Conservation (phyloP, 2,113 vertebrate species). For the Colaptes auratus region DNA sequence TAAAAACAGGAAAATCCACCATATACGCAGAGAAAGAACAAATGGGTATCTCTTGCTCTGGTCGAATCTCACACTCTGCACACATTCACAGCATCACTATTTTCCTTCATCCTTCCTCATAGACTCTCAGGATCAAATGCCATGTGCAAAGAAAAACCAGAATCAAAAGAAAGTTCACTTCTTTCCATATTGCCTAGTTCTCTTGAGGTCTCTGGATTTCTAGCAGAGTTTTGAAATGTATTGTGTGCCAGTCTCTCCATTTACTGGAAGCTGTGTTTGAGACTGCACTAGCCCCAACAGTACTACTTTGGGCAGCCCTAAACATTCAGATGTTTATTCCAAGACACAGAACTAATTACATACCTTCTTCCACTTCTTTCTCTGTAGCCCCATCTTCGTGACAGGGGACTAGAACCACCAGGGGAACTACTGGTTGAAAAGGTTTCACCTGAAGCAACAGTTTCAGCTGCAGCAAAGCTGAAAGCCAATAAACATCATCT, state of each 20-base stretch:
- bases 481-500: conserved; percentile 87
- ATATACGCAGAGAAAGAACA: not conserved
- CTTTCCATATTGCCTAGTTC: not conserved
- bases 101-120: not conserved
- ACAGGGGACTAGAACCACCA: conserved; percentile 84
- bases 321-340: not conserved
- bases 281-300: not conserved
- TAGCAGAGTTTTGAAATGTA: not conserved
- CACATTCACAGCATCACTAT: no score
- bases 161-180: not conserved
- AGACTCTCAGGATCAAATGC: not conserved
- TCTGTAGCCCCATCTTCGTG: not conserved
- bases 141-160: not conserved
- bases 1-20: not conserved
- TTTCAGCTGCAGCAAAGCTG: conserved; percentile 88
- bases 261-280: not conserved
- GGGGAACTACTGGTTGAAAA: conserved; percentile 83
- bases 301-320: not conserved
- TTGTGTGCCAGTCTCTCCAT: not conserved
- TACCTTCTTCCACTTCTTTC: conserved; percentile 77
- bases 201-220: not conserved
- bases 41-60: not conserved
- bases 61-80: not conserved
- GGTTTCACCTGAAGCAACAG: conserved; percentile 89
- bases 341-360: not conserved